Base-by-base conservation (phyloP, 2,113 vertebrate genomes). In the Crocuta crocuta region DNA sequence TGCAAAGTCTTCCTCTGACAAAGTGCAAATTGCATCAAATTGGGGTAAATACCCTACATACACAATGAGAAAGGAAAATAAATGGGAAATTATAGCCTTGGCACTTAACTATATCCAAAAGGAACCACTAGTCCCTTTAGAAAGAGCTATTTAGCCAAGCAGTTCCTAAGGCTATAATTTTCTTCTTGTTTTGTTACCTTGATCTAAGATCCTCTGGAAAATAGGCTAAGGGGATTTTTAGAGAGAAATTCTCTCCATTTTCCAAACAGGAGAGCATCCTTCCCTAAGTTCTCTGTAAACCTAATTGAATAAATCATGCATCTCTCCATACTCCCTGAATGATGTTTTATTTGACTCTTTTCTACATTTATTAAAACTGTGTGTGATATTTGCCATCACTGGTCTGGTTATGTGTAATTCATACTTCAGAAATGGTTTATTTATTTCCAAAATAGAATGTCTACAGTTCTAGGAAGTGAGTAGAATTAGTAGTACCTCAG, bases 41-140 rank as follows among this genome's bases (percentile, higher is more conserved):
- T 94, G 95, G 78, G 58, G 39, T 95, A 98, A 96, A 97, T 96
- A 65, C 15, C 53, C 74, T 85, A 89, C 10, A 90, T 91, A 82
- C 66, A 91, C 73, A 97, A 93, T 95, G 76, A 97, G 79, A 97
- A 97, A 95, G 21, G 50, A 92, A 92, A 95, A 45, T 90, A 98
- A 98, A 88, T 96, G 92, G 93, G 78, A 98, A 98, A 98, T 98
- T 98, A 97, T 81, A 97, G 79, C 89, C 89, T 97, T 95, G 63
- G 43, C 76, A 82, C 21, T 96, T 96, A 97, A 98, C 70, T 96
- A 13, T 89, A 89, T 91, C 80, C 87, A 86, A 96, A 95, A 90
- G 91, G 95, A 97, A 96, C 86, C 74, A 90, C 73, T 70, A 92
- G 86, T 89, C 53, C 92, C 97, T 94, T 93, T 76, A 95, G 86